Base-by-base conservation (phyloP, 1,140 invertebrate species). In the Trichonephila inaurata region DNA sequence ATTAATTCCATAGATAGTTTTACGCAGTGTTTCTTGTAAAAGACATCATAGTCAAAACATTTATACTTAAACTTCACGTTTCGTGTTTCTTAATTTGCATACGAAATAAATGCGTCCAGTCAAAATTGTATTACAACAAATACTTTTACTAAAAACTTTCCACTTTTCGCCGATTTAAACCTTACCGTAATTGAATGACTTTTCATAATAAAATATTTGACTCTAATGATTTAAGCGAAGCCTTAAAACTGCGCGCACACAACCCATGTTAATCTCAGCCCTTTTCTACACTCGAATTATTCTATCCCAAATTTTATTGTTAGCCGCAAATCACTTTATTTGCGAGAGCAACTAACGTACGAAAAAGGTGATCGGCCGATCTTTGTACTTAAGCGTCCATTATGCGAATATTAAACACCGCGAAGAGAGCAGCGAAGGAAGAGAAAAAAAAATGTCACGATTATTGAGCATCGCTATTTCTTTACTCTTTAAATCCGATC, bases 401-500 rank as follows among this genome's bases (percentile, higher is more conserved):
- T 88, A 93, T 81, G 66, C 28, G 69, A 88, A 88, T 93, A 93
- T 93, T 93, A 93, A 93, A 93, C 85, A 88, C 62, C 58, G 12
- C 24, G 12, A 44, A 88, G 61, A 66, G 58, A 28, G 33, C 18
- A 82, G 40, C 62, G 62, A 44, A 69, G 33, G 14, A 72, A 18
- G n/a, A 60, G 14, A 33, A 44, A 60, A 91, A 92, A 81, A 92
- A 72, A 64, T 81, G 62, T 93, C 92, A 58, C 58, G 21, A 72
- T 93, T 85, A 88, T 88, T 81, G 92, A 89, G 92, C 18, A 62
- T 24, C 51, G 66, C 92, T 66, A 44, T 89, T 89, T 93, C 85
- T 93, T 93, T 81, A 60, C 86, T 93, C 51, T 93, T 93, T 93
- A 89, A 93, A 93, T 88, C 77, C 86, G 92, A 88, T 93, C 92